These are phyloP conservation scores for Choloepus didactylus DNA, from an alignment of 2,797 vertebrate genomes.

Conservation along the genomic window DNA sequence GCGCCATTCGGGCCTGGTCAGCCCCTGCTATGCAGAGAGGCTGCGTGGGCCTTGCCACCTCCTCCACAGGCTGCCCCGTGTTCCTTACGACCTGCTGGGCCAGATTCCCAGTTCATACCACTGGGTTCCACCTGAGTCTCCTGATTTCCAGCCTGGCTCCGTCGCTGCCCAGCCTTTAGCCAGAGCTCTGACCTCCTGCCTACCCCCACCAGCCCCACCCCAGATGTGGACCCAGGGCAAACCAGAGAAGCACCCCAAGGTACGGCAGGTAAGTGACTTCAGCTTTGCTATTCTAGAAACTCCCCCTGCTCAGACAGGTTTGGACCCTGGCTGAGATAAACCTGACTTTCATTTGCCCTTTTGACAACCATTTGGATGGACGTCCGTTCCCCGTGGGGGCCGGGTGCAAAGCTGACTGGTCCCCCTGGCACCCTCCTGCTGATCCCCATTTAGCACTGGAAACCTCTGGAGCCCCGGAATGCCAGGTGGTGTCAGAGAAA, in stretches of 20 bases:
- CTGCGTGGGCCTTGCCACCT: no score
- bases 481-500: background rate
- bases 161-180: background rate
- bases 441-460: background rate
- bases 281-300: background rate
- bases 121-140: background rate
- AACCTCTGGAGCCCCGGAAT: background rate
- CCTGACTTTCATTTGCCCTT: background rate
- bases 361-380: background rate
- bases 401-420: background rate
- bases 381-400: accelerated
- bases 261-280: background rate
- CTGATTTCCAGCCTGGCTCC: conserved; percentile 6
- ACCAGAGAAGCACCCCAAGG: background rate
- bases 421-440: background rate
- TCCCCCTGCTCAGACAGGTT: background rate
- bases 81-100: no score
- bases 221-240: background rate
- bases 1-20: background rate
- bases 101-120: background rate
- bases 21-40: background rate
- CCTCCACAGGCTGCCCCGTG: no score
- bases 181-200: background rate
- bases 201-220: background rate
- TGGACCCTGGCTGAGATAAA: background rate